Base-by-base conservation (phyloP, 2,113 vertebrate species). In the Apistogramma diplotaenia region DNA sequence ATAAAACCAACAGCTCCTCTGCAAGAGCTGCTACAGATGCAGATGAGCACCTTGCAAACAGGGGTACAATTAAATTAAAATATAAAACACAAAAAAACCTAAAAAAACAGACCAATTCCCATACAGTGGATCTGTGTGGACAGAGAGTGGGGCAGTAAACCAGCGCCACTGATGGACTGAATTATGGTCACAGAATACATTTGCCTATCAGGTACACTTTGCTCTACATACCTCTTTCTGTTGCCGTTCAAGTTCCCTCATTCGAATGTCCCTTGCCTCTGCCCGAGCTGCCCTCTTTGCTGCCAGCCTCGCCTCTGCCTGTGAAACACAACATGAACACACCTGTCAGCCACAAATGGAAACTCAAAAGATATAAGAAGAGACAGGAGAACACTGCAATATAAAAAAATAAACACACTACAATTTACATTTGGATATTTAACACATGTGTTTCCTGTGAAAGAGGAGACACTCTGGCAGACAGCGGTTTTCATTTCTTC, bases 281-380 rank as follows among this genome's bases (percentile, higher is more conserved):
- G 98, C 98, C 74, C 98, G 96, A 37, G 98, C 98, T 11, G 98
- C 98, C 62, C 98, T 94, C 88, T 98, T 99, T 8, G 98, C 98
- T 82, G 98, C 98, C 76, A 99, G 95, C 83, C 98, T 96, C 78
- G 98, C 98, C 95, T 99, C 98, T 16, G 98, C 98, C 98, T 99
- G 90, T 70, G 58, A 90, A 65, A 89, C 18, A 90, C 10, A 90
- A 80, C 74, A 91, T 81, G 84, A 92, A 83, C 37, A 89, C 76
- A 89, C 73, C 74, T 61, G 85, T 93, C 81, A 92, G 85, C 9
- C 73, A 71, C 21, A 55, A 62, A 37, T 10, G 59, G 35, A 82
- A 84, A 84, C 54, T 54, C 19, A 16, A 43, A 76, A 73, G 49
- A 33, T 74, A 74, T 23, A 85, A 53, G 76, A 21, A 59, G 15